phyloP scores from a whole-genome alignment of 2,113 vertebrate genomes.

The Phoenicopterus ruber region DNA sequence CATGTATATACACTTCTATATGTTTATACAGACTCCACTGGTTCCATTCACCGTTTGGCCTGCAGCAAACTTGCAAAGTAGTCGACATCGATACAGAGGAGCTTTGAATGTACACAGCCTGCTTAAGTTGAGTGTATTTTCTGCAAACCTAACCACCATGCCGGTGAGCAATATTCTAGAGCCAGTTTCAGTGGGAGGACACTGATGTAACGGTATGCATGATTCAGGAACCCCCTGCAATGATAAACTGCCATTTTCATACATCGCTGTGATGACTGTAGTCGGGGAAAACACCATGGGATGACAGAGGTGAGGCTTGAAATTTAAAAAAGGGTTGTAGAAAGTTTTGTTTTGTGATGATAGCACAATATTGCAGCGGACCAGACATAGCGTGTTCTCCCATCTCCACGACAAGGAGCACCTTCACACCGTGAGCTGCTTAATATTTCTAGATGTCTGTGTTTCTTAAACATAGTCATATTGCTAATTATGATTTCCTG shows the following conservation, averaged over 20 bases:
- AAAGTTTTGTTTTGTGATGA: not conserved
- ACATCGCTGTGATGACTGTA: not conserved
- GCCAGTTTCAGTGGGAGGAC: not conserved
- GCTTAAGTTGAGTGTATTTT: not conserved
- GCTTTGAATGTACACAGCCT: fast-evolving
- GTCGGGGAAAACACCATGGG: not conserved
- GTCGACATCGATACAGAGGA: not conserved
- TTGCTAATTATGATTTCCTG: not conserved
- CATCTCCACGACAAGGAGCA: fast-evolving
- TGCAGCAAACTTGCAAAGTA: not conserved
- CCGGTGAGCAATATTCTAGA: not conserved
- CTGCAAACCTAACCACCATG: not conserved
- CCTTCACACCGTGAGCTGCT: not conserved
- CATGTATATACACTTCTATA: not conserved
- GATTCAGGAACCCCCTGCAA: not conserved
- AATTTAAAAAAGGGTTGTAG: not conserved
- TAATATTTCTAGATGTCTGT: not conserved
- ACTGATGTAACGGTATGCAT: not conserved
- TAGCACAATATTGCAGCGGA: not conserved
- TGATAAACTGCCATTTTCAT: not conserved
- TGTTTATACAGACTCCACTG: not conserved
- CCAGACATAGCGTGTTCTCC: not conserved
- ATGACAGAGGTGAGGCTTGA: not conserved
- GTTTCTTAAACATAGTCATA: not conserved
- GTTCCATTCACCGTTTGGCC: not conserved